phyloP scores from a whole-genome alignment of 2,797 vertebrate species.

The Myotis myotis region DNA sequence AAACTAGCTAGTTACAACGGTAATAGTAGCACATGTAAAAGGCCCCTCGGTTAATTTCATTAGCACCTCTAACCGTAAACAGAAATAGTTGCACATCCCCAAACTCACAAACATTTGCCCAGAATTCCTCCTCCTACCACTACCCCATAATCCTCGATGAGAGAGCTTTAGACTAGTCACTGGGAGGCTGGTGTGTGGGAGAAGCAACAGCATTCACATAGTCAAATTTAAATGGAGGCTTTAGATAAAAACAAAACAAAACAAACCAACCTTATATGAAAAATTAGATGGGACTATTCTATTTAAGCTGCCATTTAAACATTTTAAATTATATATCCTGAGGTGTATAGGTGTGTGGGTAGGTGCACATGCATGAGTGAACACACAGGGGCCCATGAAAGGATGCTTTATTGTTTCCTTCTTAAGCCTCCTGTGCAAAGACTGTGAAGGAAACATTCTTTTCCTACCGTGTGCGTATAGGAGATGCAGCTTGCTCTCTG shows the following conservation, averaged over 20 bases:
- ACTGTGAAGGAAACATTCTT: neutral
- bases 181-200: neutral
- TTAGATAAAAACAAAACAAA: neutral
- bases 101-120: neutral
- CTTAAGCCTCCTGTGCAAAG: neutral
- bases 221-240: neutral
- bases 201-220: neutral
- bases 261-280: neutral
- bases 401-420: neutral
- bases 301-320: neutral
- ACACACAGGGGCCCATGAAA: neutral
- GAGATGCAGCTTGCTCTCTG: neutral
- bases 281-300: neutral
- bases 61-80: neutral
- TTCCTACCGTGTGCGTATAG: fast-evolving
- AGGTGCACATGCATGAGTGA: fast-evolving
- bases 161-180: neutral
- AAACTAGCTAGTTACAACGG: neutral
- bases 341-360: fast-evolving
- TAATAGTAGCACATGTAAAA: neutral
- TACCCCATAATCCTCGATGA: neutral
- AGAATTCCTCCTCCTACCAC: neutral
- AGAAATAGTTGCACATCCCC: neutral
- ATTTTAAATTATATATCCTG: neutral
- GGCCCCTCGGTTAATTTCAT: neutral